A percentile compares a stretch with the other conserved stretches of the same genome.
Conservation (phyloP, 1,140 invertebrate genomes). For the Chlorops oryzae region DNA sequence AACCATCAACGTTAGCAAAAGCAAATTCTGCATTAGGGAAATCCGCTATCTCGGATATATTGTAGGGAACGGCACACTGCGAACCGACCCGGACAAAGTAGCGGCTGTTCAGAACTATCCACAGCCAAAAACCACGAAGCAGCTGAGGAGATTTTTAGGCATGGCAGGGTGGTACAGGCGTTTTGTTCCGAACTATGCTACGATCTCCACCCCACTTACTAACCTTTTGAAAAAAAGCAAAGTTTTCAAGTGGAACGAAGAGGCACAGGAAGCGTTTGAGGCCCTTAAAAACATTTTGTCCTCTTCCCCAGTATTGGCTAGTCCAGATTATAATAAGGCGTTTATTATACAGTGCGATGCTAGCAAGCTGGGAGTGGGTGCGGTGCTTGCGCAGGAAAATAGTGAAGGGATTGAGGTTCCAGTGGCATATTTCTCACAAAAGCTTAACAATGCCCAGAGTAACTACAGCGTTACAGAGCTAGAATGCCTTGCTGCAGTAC, state of each 20-base stretch:
- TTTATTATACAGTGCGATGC: slow-evolving; percentile 19
- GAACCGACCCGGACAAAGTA: slow-evolving; percentile 29
- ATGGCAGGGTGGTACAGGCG: slow-evolving; percentile 46
- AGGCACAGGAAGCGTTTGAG: slow-evolving; percentile 32
- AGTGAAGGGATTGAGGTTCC: slow-evolving; percentile 22
- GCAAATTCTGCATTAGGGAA: slow-evolving; percentile 25
- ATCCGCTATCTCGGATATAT: slow-evolving; percentile 20
- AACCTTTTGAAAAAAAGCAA: slow-evolving; percentile 11
- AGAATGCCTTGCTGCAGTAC: slow-evolving; percentile 48
- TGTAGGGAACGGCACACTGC: slow-evolving; percentile 32
- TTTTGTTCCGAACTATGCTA: slow-evolving; percentile 39
- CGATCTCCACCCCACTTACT: slow-evolving; percentile 20
- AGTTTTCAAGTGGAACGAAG: slow-evolving; percentile 21
- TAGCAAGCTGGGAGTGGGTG: slow-evolving; percentile 12
- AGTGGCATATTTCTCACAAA: slow-evolving; percentile 15
- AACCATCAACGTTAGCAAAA: neutral
- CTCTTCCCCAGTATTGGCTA: slow-evolving; percentile 33
- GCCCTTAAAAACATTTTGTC: slow-evolving; percentile 26
- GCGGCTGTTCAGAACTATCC: slow-evolving; percentile 12
- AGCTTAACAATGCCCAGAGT: slow-evolving; percentile 12
- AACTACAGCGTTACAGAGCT: slow-evolving; percentile 36
- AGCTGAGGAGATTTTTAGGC: slow-evolving; percentile 48
- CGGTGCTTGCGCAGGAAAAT: slow-evolving; percentile 28
- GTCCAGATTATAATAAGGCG: slow-evolving; percentile 31
- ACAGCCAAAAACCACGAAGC: slow-evolving; percentile 24